Base-by-base conservation (phyloP, 1,140 invertebrate genomes). In the Caenorhabditis tropicalis region DNA sequence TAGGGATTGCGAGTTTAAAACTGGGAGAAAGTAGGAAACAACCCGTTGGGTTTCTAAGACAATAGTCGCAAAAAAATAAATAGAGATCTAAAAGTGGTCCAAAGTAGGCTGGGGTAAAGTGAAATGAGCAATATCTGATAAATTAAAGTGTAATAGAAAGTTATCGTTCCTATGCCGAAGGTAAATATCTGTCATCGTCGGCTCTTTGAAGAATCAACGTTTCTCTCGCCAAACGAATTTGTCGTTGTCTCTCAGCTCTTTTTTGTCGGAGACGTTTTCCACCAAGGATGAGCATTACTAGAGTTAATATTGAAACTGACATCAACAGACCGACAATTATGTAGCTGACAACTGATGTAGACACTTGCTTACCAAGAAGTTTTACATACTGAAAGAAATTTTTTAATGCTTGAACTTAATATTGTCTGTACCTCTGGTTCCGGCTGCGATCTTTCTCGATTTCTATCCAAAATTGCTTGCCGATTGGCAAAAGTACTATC, bases 131-230 rank as follows among this genome's bases (percentile, higher is more conserved):
- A 24, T 1, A 21, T 43, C 33, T 46, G 65, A 74, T 74, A 39
- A 74, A 19, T 24, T 19, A n/a, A 12, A 74, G 27, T 24, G 0
- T 24, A 24, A 56, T 10, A 43, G 7, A 10, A 33, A 65, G 2
- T 1, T 4, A n/a, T 0, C 1, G 2, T 15, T 19, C 1, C 16
- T 19, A 65, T 19, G 65, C 83, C 5, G 83, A 74, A 12, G 83
- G 83, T 46, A 84, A 24, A 19, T 84, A 84, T 51, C 83, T 19
- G 27, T 84, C 83, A 15, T 84, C 83, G 16, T 84, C 83, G 4
- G 43, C 53, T 39, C 70, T 29, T 31, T 84, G 83, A 10, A 79
- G 31, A 43, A 84, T 46, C 48, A 84, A 21, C 0, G 79, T 70
- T 60, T 84, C 70, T 48, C 65, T 21, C 16, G 83, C 83, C 19